These are phyloP conservation scores for Rhynchotus rufescens DNA, from an alignment of 2,797 vertebrate species.

Conservation along the genomic window DNA sequence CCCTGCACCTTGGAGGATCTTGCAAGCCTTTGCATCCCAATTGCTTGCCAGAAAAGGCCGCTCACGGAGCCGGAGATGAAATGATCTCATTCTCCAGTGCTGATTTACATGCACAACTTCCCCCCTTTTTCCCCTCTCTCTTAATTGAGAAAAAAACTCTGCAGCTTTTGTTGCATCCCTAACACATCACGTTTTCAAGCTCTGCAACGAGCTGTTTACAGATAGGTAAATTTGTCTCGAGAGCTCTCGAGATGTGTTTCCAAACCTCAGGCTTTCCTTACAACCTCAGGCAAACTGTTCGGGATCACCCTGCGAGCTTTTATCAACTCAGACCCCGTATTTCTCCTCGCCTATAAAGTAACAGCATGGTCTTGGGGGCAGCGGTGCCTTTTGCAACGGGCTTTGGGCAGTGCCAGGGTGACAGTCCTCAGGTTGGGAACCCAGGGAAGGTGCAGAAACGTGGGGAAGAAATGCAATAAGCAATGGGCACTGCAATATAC, in stretches of 20 bases:
- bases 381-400: background rate
- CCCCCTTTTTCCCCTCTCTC: background rate
- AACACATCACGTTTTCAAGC: background rate
- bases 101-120: background rate
- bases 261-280: conserved; percentile 27
- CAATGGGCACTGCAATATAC: background rate
- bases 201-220: background rate
- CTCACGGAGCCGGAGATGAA: too few relatives aligned
- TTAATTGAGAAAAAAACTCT: background rate
- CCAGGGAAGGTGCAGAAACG: background rate
- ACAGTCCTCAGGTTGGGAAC: background rate
- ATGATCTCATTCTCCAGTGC: background rate
- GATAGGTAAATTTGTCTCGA: background rate
- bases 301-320: background rate
- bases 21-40: background rate
- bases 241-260: background rate
- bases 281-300: conserved; percentile 7
- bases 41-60: background rate
- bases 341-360: background rate
- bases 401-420: background rate
- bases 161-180: background rate
- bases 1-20: too few relatives aligned
- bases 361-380: background rate
- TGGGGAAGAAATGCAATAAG: conserved; percentile 26
- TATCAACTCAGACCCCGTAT: background rate